Evolutionary conservation across 2,797 vertebrate genomes (phyloP).

Genomic region (Gallinago solitaria): DNA sequence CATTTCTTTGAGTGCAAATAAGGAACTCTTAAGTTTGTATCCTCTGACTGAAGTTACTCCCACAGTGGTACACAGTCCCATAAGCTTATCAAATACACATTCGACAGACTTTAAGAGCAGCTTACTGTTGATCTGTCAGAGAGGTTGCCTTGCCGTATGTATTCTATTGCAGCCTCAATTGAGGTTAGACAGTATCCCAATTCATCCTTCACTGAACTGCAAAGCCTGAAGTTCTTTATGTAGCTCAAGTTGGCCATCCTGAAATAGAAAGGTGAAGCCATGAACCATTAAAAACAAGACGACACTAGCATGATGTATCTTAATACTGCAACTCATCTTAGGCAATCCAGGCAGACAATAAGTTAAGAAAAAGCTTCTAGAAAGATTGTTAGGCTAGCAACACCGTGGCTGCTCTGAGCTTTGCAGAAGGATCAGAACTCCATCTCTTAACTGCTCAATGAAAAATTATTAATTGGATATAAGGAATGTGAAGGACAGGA

Average conservation of each 20-base stretch:
- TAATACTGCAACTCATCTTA: not conserved
- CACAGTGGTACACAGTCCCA: not conserved
- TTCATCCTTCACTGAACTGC: conserved; percentile 91
- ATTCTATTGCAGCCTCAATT: conserved; percentile 91
- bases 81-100: not conserved
- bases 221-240: conserved; percentile 95
- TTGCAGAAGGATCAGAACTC: not conserved
- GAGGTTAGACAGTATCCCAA: conserved; percentile 95
- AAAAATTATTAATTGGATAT: not conserved
- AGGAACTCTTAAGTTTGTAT: not conserved
- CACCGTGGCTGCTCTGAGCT: not conserved
- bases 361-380: not conserved
- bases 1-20: not conserved
- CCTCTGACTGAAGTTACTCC: not conserved
- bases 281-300: not conserved
- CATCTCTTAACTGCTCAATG: not conserved
- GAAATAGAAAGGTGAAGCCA: not conserved
- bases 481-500: not conserved
- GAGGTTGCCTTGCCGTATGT: conserved; percentile 90
- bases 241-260: conserved; percentile 99
- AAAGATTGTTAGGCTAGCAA: not conserved
- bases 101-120: not conserved
- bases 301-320: not conserved
- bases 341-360: not conserved
- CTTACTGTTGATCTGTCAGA: conserved; percentile 78